phyloP scores from a whole-genome alignment of 2,113 vertebrate genomes.

The Morone saxatilis region DNA sequence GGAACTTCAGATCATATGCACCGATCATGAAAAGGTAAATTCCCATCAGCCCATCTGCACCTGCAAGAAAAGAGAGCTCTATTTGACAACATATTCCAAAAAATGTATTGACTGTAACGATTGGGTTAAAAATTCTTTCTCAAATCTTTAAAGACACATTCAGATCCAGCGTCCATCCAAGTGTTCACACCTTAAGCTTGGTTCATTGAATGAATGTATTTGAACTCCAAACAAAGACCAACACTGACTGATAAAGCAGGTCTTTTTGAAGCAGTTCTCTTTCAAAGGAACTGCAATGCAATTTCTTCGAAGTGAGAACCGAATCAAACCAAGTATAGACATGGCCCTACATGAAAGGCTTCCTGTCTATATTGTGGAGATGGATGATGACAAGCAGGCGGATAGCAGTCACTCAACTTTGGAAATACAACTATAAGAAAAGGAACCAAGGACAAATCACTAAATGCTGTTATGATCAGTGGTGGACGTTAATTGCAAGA shows the following conservation, averaged over 20 bases:
- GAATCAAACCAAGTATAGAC: neutral
- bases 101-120: neutral
- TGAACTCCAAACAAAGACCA: neutral
- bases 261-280: neutral
- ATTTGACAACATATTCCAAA: neutral
- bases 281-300: neutral
- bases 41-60: constrained; percentile 98
- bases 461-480: neutral
- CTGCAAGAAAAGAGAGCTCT: constrained; percentile 74
- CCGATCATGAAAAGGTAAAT: constrained; percentile 97
- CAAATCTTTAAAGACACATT: neutral
- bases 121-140: no score
- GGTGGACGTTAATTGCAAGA: neutral
- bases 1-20: constrained; percentile 94
- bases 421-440: neutral
- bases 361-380: neutral
- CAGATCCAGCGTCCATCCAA: no score
- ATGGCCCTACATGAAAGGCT: neutral
- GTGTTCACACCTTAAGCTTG: neutral
- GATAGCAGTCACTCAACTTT: neutral
- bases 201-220: neutral
- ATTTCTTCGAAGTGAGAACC: neutral
- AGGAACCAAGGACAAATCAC: neutral
- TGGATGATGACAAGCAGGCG: neutral
- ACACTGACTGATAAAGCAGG: neutral